A percentile compares a stretch with the other conserved stretches of the same genome.
phyloP scores from a whole-genome alignment of 2,888 invertebrate species.

The Cremastinae sp. region DNA sequence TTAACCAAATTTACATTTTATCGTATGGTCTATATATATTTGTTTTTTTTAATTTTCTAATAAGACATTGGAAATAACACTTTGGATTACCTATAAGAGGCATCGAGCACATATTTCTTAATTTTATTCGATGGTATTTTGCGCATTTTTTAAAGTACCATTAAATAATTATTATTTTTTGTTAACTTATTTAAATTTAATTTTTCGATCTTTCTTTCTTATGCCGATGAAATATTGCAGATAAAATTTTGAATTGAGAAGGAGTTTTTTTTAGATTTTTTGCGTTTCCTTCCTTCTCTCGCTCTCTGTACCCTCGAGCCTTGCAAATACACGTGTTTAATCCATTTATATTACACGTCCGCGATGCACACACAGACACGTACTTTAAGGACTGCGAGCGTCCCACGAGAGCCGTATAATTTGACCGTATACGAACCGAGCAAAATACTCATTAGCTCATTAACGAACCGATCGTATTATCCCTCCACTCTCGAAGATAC shows the following conservation, averaged over 20 bases:
- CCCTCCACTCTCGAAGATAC: background rate
- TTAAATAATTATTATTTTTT: no score
- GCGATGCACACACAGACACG: background rate
- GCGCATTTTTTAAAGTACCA: no score
- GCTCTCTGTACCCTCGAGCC: conserved; percentile 14
- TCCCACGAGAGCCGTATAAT: conserved; percentile 39
- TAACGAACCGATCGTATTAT: conserved; percentile 40
- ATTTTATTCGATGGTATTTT: no score
- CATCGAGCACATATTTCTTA: no score
- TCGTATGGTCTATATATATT: background rate
- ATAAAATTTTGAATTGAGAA: no score
- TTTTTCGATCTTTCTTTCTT: no score
- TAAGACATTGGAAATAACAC: background rate
- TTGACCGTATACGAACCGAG: conserved; percentile 33
- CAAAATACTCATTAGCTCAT: conserved; percentile 55
- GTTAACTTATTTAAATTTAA: no score
- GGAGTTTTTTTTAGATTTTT: background rate
- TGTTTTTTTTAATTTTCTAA: background rate
- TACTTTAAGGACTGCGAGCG: background rate
- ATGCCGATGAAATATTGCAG: no score
- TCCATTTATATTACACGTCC: conserved; percentile 55
- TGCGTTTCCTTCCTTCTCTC: conserved; percentile 1
- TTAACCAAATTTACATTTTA: no score
- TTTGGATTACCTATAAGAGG: no score
- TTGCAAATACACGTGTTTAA: conserved; percentile 51